Evolutionary conservation across 2,888 invertebrate species (phyloP), one percentile per base, ranked within the genome.

Genomic region (Acanthopleura granulata): DNA sequence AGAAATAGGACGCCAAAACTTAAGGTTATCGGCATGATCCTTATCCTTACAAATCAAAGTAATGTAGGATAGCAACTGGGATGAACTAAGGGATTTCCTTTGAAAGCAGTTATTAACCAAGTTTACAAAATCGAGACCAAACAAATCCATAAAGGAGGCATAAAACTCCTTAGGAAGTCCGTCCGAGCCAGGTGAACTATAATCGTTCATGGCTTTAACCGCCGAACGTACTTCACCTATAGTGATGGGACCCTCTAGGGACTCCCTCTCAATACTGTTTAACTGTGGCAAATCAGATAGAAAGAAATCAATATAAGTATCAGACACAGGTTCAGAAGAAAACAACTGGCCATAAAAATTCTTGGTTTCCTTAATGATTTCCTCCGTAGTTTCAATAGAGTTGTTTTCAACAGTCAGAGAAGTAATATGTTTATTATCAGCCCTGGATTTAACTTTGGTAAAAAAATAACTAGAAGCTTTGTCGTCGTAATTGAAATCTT

Each of bases 1-100:
- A 15, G 80, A 80, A 40, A 83, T 82, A 9, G 81, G 84, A 29
- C 81, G 62, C 70, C 79, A 82, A 71, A 78, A 77, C 74, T 80
- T 80, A 72, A 82, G 70, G 74, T 77, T 22, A 14, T 73, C 57
- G 18, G 74, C 49, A 27, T 79, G 73, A 61, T 61, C 30, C 49
- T 49, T 57, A 72, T 82, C 80, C 78, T 82, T 81, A 74, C 79
- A 80, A 57, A 83, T 62, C 51, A 79, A 73, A 62, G 79, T 77
- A 25, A 74, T 74, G 22, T 50, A 50, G 16, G 27, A 22, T n/a
- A 49, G 50, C n/a, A 16, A 15, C 49, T 74, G 74, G 6, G 74
- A 66, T 9, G 11, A 9, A 27, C 50, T 69, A 27, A 74, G 61
- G 12, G 40, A 30, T 22, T 29, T n/a, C 6, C 1, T 29, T n/a